Evolutionary conservation across 35 echinoderm and acorn worm genomes (phyloP).

Genomic region (Diadema setosum): DNA sequence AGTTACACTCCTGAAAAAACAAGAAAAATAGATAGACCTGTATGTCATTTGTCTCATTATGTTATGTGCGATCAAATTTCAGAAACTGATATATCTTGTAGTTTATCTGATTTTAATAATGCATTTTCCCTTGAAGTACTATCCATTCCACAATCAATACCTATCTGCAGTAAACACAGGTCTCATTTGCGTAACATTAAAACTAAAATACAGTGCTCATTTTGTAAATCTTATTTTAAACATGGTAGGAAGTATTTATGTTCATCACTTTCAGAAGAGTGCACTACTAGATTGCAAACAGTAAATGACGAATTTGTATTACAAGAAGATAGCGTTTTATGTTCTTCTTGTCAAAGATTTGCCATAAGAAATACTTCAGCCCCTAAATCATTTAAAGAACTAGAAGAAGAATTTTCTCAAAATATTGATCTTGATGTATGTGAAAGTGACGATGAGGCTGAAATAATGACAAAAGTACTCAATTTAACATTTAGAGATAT

Average conservation of each 20-base stretch:
- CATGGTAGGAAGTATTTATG: neutral
- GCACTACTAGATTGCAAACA: neutral
- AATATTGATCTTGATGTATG: neutral
- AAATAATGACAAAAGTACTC: neutral
- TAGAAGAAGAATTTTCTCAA: neutral
- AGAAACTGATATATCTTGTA: neutral
- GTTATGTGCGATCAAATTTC: neutral
- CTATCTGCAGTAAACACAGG: neutral
- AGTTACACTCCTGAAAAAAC: conserved; percentile 4
- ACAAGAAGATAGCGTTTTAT: neutral
- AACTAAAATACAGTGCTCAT: neutral
- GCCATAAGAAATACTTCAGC: neutral
- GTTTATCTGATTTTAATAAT: neutral
- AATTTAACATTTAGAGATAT: neutral
- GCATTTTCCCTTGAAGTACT: neutral
- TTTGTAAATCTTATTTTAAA: neutral
- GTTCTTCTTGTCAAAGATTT: neutral
- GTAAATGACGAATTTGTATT: neutral
- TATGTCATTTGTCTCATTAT: neutral
- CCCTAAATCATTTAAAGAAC: neutral
- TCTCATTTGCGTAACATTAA: neutral
- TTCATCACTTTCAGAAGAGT: neutral
- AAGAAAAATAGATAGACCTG: neutral
- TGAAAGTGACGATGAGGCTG: neutral
- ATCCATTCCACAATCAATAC: neutral